Conservation (phyloP, 1,140 invertebrate species). For the Harlomillsia oculata region DNA sequence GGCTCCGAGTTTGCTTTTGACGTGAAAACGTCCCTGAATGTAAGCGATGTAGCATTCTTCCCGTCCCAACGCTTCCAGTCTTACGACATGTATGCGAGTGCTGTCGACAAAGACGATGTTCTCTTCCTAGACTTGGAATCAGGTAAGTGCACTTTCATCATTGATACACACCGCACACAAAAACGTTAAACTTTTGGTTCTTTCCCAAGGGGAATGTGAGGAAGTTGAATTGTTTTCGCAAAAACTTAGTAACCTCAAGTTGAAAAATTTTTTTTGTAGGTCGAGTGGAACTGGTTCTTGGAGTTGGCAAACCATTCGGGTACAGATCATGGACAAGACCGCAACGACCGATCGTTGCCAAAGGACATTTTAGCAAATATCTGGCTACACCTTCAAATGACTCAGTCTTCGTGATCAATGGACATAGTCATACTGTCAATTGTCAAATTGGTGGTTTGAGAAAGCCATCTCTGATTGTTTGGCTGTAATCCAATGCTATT, state of each 20-base stretch:
- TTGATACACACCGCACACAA: no score
- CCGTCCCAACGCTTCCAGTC: conserved; percentile 62
- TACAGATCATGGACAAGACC: conserved; percentile 37
- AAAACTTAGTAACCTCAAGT: background rate
- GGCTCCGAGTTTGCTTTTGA: conserved; percentile 63
- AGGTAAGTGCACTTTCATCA: no score
- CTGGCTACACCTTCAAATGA: conserved; percentile 64
- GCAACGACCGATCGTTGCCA: conserved; percentile 57
- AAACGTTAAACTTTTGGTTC: no score
- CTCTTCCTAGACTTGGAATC: conserved; percentile 62
- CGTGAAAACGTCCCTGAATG: conserved; percentile 63
- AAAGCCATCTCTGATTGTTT: conserved; percentile 56
- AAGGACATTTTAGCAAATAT: conserved; percentile 62
- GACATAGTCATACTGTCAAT: conserved; percentile 62
- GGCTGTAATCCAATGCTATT: conserved; percentile 51
- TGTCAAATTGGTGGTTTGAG: conserved; percentile 62
- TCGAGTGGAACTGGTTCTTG: conserved; percentile 69
- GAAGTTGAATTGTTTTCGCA: background rate
- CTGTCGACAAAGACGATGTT: conserved; percentile 63
- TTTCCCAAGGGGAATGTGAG: no score
- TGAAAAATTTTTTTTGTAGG: conserved; percentile 43
- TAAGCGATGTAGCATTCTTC: conserved; percentile 68
- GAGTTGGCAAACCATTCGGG: conserved; percentile 51
- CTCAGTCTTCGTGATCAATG: conserved; percentile 65
- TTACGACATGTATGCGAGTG: conserved; percentile 65